Percentiles rank a stretch among this genome's conserved stretches.
phyloP scores from a whole-genome alignment of 2,113 vertebrate genomes.

The Percopsis transmontana region DNA sequence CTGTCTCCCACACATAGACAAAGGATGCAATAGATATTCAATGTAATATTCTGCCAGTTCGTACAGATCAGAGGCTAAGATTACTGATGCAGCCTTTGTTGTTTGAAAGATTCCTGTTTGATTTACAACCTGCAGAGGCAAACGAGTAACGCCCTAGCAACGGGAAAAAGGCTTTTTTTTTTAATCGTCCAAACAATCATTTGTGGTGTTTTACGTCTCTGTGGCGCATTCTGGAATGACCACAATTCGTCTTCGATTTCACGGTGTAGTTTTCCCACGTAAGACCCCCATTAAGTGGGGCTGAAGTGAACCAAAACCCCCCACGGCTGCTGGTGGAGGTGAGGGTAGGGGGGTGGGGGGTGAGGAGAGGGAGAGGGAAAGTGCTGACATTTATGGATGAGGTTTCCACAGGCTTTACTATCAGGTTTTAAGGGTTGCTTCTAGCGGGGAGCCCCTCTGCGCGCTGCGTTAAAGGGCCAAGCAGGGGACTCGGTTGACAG shows the following conservation, averaged over 20 bases:
- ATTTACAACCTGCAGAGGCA: slow-evolving; percentile 40
- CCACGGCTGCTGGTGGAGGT: slow-evolving; percentile 40
- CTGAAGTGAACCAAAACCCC: slow-evolving; percentile 41
- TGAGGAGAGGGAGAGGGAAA: slow-evolving; percentile 8
- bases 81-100: slow-evolving; percentile 55
- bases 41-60: slow-evolving; percentile 60
- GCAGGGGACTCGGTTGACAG: slow-evolving; percentile 47
- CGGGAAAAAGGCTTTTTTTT: slow-evolving; percentile 29
- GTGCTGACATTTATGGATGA: slow-evolving; percentile 71
- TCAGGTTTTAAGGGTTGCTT: slow-evolving; percentile 63
- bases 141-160: slow-evolving; percentile 38
- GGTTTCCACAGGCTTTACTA: slow-evolving; percentile 63
- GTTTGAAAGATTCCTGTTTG: slow-evolving; percentile 50
- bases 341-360: slow-evolving; percentile 35
- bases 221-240: slow-evolving; percentile 61
- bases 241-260: slow-evolving; percentile 68
- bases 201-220: slow-evolving; percentile 24
- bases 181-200: slow-evolving; percentile 48
- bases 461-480: slow-evolving; percentile 41
- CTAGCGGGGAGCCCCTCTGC: slow-evolving; percentile 49
- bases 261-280: slow-evolving; percentile 51
- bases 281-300: slow-evolving; percentile 54
- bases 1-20: slow-evolving; percentile 6
- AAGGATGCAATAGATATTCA: slow-evolving; percentile 57
- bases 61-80: slow-evolving; percentile 43